Evolutionary conservation across 2,797 vertebrate genomes (phyloP).

Genomic region (Aulostomus chinensis): DNA sequence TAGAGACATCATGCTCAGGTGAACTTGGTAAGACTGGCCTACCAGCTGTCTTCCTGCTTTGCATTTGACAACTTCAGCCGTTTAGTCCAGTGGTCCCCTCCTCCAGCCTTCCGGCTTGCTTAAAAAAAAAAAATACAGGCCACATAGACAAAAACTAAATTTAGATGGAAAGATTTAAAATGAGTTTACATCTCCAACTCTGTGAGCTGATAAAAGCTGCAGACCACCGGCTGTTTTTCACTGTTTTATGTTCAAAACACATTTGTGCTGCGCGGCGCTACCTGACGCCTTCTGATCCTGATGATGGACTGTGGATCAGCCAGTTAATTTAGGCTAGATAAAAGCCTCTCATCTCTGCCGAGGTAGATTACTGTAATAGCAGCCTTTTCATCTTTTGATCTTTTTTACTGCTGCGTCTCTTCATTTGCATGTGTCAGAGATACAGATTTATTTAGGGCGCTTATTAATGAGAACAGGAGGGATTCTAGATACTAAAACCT

Average conservation of each 20-base stretch:
- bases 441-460: constrained; percentile 75
- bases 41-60: constrained; percentile 16
- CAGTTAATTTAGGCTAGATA: constrained; percentile 78
- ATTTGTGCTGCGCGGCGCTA: constrained; percentile 53
- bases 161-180: constrained; percentile 56
- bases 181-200: constrained; percentile 46
- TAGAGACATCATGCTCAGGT: constrained; percentile 30
- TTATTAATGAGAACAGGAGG: constrained; percentile 78
- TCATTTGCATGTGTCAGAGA: constrained; percentile 84
- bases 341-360: constrained; percentile 72
- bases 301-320: constrained; percentile 74
- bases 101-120: not conserved
- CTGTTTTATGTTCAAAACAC: constrained; percentile 67
- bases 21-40: constrained; percentile 5
- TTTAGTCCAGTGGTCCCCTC: constrained; percentile 18
- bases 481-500: constrained; percentile 72
- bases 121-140: constrained; percentile 14
- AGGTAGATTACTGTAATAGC: constrained; percentile 80
- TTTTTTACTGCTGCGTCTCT: constrained; percentile 71
- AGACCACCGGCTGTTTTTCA: constrained; percentile 57
- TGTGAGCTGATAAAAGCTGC: constrained; percentile 57
- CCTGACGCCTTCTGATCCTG: constrained; percentile 71
- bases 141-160: constrained; percentile 11
- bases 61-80: constrained; percentile 28
- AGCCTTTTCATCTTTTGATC: constrained; percentile 80